phyloP scores from a whole-genome alignment of 1,140 invertebrate species.

The Trichonephila inaurata region DNA sequence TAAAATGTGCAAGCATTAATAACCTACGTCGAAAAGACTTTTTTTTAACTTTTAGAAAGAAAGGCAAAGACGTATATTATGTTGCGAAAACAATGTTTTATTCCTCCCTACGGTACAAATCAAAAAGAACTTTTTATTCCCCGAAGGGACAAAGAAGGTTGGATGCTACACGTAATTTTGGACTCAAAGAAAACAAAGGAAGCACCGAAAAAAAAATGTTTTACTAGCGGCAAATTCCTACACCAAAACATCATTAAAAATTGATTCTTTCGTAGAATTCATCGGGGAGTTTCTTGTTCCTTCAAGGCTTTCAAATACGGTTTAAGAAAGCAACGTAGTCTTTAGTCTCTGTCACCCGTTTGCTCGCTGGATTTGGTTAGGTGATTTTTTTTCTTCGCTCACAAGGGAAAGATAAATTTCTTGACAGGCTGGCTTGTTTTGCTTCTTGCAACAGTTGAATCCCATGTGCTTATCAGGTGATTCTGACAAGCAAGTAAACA shows the following conservation, averaged over 20 bases:
- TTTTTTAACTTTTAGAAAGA: too few species aligned
- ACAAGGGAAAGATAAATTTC: constrained; percentile 19
- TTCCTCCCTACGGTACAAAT: neutral
- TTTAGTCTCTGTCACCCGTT: constrained; percentile 36
- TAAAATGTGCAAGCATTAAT: too few species aligned
- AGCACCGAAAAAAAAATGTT: neutral
- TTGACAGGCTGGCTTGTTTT: neutral
- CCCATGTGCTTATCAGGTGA: neutral
- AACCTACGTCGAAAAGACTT: too few species aligned
- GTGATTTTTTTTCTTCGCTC: constrained; percentile 14
- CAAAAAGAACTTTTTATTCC: neutral
- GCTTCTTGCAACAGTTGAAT: neutral
- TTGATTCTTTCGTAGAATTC: constrained; percentile 4
- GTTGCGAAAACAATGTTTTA: too few species aligned
- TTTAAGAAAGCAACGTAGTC: neutral
- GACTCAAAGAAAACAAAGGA: neutral
- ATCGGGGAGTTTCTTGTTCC: constrained; percentile 16
- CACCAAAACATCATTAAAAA: constrained; percentile 2
- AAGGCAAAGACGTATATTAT: too few species aligned
- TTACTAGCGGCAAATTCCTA: neutral
- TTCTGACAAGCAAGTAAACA: neutral
- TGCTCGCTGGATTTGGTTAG: neutral
- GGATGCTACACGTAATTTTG: neutral
- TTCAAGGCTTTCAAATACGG: neutral
- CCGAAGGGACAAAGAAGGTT: neutral